Evolutionary conservation across 1,140 invertebrate genomes (phyloP).

Genomic region (Drosophila asahinai): DNA sequence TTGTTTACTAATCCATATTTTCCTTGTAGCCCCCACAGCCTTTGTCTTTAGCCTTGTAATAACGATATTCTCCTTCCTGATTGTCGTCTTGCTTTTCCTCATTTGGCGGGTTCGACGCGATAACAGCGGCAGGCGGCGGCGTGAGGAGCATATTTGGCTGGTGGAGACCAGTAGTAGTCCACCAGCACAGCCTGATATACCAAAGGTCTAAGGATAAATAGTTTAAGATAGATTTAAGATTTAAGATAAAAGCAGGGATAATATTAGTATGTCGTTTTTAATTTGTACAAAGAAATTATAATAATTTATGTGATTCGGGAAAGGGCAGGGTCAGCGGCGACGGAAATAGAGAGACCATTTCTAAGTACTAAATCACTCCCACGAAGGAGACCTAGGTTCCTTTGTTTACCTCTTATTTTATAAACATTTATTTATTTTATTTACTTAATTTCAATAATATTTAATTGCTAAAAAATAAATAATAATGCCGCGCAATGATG

Average conservation of each 20-base stretch:
- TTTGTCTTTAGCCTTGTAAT: slow-evolving; percentile 13
- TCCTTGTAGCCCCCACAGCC: slow-evolving; percentile 19
- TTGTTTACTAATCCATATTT: not conserved
- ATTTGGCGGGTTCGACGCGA: slow-evolving; percentile 22
- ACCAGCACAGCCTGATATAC: not conserved
- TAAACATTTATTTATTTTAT: not conserved
- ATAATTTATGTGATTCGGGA: not conserved
- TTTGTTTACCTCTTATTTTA: no score
- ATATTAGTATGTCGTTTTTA: not conserved
- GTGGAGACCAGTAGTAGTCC: slow-evolving; percentile 23
- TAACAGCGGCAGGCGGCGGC: not conserved
- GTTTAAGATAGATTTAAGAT: no score
- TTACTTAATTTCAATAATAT: not conserved
- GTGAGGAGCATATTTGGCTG: slow-evolving; percentile 46
- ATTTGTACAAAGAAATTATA: not conserved
- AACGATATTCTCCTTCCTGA: slow-evolving; percentile 19
- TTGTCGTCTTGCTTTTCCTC: slow-evolving; percentile 20
- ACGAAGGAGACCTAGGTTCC: no score
- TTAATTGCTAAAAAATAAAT: not conserved
- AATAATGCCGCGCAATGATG: not conserved
- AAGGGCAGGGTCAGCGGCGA: no score
- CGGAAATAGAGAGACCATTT: no score
- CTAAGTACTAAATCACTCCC: no score
- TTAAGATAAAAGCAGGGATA: not conserved
- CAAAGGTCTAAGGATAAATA: slow-evolving; percentile 19